Evolutionary conservation across 2,888 invertebrate species (phyloP), one percentile per base, ranked within the genome.

Genomic region (Neoaliturus tenellus): DNA sequence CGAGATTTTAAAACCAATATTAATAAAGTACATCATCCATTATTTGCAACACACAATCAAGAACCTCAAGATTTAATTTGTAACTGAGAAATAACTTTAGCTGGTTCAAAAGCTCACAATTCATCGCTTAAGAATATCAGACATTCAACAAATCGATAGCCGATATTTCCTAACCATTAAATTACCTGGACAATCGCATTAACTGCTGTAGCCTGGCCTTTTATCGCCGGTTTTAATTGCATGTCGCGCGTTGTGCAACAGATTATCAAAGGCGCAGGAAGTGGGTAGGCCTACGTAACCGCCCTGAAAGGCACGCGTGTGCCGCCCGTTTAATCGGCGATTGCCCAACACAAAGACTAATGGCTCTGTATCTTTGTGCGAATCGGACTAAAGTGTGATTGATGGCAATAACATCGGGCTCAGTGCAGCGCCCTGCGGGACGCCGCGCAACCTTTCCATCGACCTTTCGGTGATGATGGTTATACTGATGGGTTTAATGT

Each of bases 341-440:
- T 69, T 69, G 69, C 39, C 69, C 69, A 69, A 69, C 39, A 69
- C 69, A 69, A 69, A 69, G 69, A 39, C 69, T 69, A 69, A 69
- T 69, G 69, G 39, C 31, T 20, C 39, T 35, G 35, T 69, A 69
- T 69, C 69, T 67, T 67, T 69, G 69, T 69, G 69, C 39, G 69
- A 69, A 69, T 69, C 69, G 14, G 67, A 33, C 67, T 67, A 39
- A 69, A 20, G n/a, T 39, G 23, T 69, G 39, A 69, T 69, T 69
- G 69, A 69, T 69, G 39, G 23, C n/a, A 69, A 69, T 10, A 69
- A 39, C n/a, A 23, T n/a, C 20, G 39, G 69, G 2, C 67, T 33
- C 5, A n/a, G 67, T 5, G n/a, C n/a, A 20, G 67, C 1, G n/a
- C 69, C 69, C 39, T 69, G 69, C 39, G 69, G 69, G 39, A 67